A percentile compares a stretch with the other conserved stretches of the same genome.
phyloP scores from a whole-genome alignment of 2,113 vertebrate genomes.

The Tapirus terrestris region DNA sequence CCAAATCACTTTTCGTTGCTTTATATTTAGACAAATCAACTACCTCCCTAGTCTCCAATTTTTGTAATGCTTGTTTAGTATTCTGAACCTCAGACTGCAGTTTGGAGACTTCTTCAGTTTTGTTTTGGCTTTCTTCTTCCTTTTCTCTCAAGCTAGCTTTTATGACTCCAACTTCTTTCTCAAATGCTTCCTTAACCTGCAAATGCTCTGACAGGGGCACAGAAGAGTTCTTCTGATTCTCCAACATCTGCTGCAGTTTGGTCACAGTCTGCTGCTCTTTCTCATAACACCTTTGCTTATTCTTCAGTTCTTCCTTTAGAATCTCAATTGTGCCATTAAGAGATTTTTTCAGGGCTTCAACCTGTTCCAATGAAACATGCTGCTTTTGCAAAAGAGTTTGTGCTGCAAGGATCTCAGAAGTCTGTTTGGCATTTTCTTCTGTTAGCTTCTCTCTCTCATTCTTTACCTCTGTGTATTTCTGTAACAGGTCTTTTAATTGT shows the following conservation, averaged over 20 bases:
- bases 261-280: slow-evolving; percentile 82
- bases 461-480: slow-evolving; percentile 80
- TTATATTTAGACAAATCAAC: slow-evolving; percentile 86
- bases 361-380: slow-evolving; percentile 76
- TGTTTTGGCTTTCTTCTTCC: slow-evolving; percentile 87
- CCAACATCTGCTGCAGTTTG: slow-evolving; percentile 87
- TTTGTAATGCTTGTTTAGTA: slow-evolving; percentile 86
- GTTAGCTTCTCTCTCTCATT: slow-evolving; percentile 82
- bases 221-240: slow-evolving; percentile 75
- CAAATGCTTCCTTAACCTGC: slow-evolving; percentile 84
- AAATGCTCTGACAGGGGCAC: slow-evolving; percentile 85
- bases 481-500: slow-evolving; percentile 85
- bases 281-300: slow-evolving; percentile 77
- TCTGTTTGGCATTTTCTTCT: slow-evolving; percentile 82
- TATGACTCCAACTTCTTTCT: slow-evolving; percentile 83
- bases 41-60: slow-evolving; percentile 86
- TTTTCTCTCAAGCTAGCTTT: slow-evolving; percentile 86
- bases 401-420: slow-evolving; percentile 71
- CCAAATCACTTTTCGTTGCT: slow-evolving; percentile 87
- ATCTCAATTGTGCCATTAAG: slow-evolving; percentile 85
- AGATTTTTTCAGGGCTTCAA: slow-evolving; percentile 87
- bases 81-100: slow-evolving; percentile 89
- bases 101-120: slow-evolving; percentile 84
- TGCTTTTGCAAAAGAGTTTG: slow-evolving; percentile 70
- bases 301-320: slow-evolving; percentile 86